These are phyloP conservation scores for Caenorhabditis tropicalis DNA, from an alignment of 1,140 invertebrate species.

Conservation along the genomic window DNA sequence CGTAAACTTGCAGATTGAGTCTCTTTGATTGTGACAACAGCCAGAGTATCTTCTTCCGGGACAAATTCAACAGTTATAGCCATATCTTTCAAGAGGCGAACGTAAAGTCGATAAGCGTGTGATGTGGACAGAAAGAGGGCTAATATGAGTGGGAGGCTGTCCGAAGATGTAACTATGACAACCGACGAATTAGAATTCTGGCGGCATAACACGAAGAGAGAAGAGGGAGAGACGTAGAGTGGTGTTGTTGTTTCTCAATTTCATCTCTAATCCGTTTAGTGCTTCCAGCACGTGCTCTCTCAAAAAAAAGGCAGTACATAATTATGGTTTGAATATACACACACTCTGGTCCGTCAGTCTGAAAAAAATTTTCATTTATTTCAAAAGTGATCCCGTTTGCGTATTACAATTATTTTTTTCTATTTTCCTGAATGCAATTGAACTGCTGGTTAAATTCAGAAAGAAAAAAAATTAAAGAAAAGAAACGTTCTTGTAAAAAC, in stretches of 20 bases:
- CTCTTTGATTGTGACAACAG: slow-evolving; percentile 16
- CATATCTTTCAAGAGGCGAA: not conserved
- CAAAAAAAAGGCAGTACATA: not conserved
- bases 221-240: not conserved
- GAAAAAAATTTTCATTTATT: too few species aligned
- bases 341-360: too few species aligned
- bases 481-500: too few species aligned
- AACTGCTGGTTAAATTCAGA: too few species aligned
- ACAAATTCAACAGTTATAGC: slow-evolving; percentile 3
- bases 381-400: too few species aligned
- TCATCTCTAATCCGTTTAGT: not conserved
- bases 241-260: slow-evolving; percentile 3
- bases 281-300: not conserved
- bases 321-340: too few species aligned
- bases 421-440: too few species aligned
- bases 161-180: not conserved
- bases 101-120: not conserved
- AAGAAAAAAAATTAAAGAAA: too few species aligned
- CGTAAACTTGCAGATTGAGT: slow-evolving; percentile 23
- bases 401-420: too few species aligned
- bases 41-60: slow-evolving; percentile 16
- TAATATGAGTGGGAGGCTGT: not conserved
- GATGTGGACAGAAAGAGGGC: not conserved
- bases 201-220: not conserved
- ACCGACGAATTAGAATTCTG: not conserved